These are phyloP conservation scores for Macrotis lagotis DNA, from an alignment of 2,113 vertebrate species.

Conservation along the genomic window DNA sequence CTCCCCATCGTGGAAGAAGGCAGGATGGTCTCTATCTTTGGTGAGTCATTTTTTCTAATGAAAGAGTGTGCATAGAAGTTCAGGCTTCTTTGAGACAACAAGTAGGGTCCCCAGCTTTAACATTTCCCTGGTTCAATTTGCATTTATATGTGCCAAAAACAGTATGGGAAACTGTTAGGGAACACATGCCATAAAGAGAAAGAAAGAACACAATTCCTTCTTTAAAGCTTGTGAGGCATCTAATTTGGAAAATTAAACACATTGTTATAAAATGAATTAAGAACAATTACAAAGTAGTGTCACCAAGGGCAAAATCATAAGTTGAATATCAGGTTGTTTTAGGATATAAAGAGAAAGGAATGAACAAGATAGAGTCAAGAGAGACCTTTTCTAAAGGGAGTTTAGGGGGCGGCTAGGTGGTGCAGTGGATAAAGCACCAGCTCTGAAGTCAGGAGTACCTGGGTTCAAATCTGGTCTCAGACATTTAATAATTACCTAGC, in stretches of 20 bases:
- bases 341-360: background rate
- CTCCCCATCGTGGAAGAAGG: background rate
- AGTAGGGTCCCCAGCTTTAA: background rate
- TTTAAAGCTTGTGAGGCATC: background rate
- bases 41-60: background rate
- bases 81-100: background rate
- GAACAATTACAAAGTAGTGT: background rate
- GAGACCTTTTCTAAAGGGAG: background rate
- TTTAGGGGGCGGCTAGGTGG: too few species aligned
- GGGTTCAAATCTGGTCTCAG: too few species aligned
- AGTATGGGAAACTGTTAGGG: background rate
- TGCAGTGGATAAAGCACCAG: too few species aligned
- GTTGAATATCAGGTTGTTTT: background rate
- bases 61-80: background rate
- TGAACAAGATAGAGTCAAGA: background rate
- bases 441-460: too few species aligned
- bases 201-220: background rate
- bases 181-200: accelerated
- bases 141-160: background rate
- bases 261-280: background rate
- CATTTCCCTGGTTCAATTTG: background rate
- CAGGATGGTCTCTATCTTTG: background rate
- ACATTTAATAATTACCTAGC: too few species aligned
- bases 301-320: background rate
- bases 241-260: background rate